Evolutionary conservation across 2,113 vertebrate genomes (phyloP).

Genomic region (Python bivittatus): DNA sequence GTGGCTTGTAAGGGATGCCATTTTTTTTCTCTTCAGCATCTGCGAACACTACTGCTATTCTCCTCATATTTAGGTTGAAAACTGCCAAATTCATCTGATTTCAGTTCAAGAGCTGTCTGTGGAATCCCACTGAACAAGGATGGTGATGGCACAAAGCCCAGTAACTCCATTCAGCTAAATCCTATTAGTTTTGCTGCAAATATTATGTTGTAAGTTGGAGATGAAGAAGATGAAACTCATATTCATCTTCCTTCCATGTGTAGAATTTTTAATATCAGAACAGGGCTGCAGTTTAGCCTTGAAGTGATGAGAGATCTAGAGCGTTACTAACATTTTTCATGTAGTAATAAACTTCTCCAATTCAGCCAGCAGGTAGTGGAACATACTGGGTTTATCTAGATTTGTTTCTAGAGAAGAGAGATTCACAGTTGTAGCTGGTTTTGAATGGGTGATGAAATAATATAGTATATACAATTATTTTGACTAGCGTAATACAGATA

Average conservation of each 20-base stretch:
- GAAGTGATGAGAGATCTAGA: not conserved
- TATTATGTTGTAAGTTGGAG: not conserved
- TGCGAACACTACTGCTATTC: not conserved
- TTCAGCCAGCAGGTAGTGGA: not conserved
- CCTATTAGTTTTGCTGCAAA: not conserved
- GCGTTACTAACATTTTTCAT: not conserved
- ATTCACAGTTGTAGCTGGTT: not conserved
- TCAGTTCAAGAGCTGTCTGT: not conserved
- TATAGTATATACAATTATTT: not conserved
- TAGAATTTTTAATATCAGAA: not conserved
- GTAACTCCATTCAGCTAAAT: not conserved
- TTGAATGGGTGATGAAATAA: conserved; percentile 3
- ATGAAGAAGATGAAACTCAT: not conserved
- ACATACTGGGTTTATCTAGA: not conserved
- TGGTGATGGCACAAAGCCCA: not conserved
- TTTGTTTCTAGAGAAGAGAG: not conserved
- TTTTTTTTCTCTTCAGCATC: not conserved
- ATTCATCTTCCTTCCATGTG: not conserved
- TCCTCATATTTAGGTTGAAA: not conserved
- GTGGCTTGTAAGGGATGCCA: not conserved
- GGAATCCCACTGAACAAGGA: not conserved
- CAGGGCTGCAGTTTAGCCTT: not conserved
- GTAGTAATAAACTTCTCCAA: not conserved
- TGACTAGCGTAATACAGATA: not conserved
- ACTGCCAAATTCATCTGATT: not conserved